A percentile compares a stretch with the other conserved stretches of the same genome.
These are phyloP conservation scores for Cheilosia scutellata DNA, from an alignment of 2,888 invertebrate species.

Conservation along the genomic window DNA sequence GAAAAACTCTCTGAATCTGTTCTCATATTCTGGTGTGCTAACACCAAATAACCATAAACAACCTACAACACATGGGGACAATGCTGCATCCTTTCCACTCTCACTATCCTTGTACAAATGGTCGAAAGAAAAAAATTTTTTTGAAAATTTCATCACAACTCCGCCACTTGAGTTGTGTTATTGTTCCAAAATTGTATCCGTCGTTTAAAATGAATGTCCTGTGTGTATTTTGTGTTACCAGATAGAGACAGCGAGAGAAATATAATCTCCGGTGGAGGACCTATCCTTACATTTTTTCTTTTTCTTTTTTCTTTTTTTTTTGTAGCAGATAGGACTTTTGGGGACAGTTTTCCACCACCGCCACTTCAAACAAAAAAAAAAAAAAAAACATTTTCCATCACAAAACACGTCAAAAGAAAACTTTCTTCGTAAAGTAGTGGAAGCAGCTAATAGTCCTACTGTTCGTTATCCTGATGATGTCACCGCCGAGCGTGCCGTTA, in stretches of 20 bases:
- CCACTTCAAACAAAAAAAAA: background rate
- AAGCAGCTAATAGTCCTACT: conserved; percentile 66
- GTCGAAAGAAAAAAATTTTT: conserved; percentile 15
- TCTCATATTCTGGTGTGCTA: conserved; percentile 60
- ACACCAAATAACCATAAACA: conserved; percentile 75
- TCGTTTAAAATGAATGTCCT: conserved; percentile 66
- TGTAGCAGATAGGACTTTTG: conserved; percentile 39
- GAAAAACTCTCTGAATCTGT: conserved; percentile 43
- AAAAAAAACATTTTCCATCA: conserved; percentile 54
- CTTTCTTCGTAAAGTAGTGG: conserved; percentile 60
- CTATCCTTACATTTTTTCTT: conserved; percentile 11
- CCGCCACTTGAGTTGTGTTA: conserved; percentile 67
- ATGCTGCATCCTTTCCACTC: conserved; percentile 72
- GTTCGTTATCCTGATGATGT: conserved; percentile 65
- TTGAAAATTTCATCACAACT: conserved; percentile 50
- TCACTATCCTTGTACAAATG: conserved; percentile 15
- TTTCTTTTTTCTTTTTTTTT: background rate
- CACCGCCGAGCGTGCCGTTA: conserved; percentile 56
- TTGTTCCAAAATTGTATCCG: conserved; percentile 66
- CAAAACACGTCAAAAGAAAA: conserved; percentile 70
- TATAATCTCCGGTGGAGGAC: conserved; percentile 54
- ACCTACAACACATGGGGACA: conserved; percentile 67
- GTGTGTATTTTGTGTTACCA: conserved; percentile 30
- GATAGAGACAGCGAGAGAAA: conserved; percentile 17
- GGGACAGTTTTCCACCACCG: conserved; percentile 53